Conservation (phyloP, 2,113 vertebrate genomes). For the Crotalus viridis region DNA sequence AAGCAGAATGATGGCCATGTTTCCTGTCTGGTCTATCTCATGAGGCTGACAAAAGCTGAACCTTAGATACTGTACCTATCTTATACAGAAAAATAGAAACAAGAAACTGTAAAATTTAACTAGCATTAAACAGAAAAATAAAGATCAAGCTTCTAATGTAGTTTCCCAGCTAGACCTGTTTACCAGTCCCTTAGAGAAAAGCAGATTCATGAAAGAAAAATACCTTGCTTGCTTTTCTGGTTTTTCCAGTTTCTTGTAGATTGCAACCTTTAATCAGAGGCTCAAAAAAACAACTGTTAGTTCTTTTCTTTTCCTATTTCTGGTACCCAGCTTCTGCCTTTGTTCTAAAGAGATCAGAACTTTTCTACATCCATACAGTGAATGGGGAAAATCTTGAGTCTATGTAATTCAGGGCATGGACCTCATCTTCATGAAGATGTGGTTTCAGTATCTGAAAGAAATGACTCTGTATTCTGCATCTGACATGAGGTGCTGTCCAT, state of each 20-base stretch:
- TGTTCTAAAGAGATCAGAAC: not conserved
- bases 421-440: not conserved
- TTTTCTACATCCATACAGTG: not conserved
- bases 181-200: not conserved
- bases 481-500: not conserved
- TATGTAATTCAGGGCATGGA: not conserved
- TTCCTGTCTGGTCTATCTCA: not conserved
- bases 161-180: not conserved
- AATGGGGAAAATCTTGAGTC: not conserved
- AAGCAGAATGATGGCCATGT: not conserved
- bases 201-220: not conserved
- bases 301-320: not conserved
- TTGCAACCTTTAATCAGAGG: not conserved
- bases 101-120: not conserved
- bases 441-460: not conserved
- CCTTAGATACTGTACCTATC: not conserved
- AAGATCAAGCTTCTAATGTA: not conserved
- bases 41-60: not conserved
- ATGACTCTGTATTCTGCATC: not conserved
- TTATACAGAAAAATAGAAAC: not conserved
- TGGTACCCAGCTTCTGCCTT: not conserved
- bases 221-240: not conserved
- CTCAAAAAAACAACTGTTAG: not conserved
- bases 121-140: not conserved
- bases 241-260: not conserved